Base-by-base conservation (phyloP, 1,140 invertebrate species). In the Penaeus indicus region DNA sequence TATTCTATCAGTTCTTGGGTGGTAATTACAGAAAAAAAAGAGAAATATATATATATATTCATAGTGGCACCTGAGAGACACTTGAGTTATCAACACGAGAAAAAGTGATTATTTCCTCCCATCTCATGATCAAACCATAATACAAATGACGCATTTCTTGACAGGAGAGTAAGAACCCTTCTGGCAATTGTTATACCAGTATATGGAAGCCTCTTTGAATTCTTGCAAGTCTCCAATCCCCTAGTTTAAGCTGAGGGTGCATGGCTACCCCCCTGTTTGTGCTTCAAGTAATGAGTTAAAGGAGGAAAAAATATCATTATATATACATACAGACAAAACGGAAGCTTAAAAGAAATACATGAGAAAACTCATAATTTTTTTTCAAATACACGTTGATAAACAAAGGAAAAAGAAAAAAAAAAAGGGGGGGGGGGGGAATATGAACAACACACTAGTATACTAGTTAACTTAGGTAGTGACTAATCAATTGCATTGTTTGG, bases 401-500 rank as follows among this genome's bases (percentile, higher is more conserved):
- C 8, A 16, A 54, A 54, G 13, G 13, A 8, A 13, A 54, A 13
- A 54, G 54, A 54, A 13, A 54, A 54, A 54, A 54, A 16, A 54
- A 54, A 54, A 13, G 11, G 16, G 16, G 1, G 11, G 7, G 11
- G 11, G 11, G 11, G 11, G 11, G 7, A 0, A 4, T 47, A 10
- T 47, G 47, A 47, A 47, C 11, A 47, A 47, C 47, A 10, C 47
- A 2, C 54, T 54, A 54, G 10, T 54, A 54, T 54, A 54, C 54
- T 22, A 69, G 3, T 47, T 22, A 32, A 75, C 25, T 19, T 27
- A n/a, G 47, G 42, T 47, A 69, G 25, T 69, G 82, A 84, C 82
- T 84, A 54, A 42, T 67, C 82, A 84, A 25, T 84, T 84, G 82
- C 82, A 84, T 69, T 84, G 32, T 69, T 84, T 67, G 62, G 63